phyloP scores from a whole-genome alignment of 2,113 vertebrate genomes.

The Cettia cetti region DNA sequence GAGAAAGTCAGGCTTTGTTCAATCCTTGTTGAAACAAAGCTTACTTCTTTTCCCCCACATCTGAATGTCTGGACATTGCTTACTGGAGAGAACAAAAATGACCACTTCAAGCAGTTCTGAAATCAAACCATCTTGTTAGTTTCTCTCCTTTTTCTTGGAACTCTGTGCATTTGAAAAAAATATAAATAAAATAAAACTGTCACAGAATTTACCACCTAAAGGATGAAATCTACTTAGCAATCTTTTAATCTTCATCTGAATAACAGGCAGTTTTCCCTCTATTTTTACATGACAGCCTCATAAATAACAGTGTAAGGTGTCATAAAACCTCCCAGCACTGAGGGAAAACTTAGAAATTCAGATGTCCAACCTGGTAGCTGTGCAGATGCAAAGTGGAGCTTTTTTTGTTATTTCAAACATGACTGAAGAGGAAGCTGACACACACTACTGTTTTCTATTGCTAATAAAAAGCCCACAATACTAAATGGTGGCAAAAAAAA shows the following conservation, averaged over 20 bases:
- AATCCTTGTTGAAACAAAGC: neutral
- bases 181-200: neutral
- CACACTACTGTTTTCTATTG: neutral
- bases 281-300: neutral
- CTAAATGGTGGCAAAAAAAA: neutral
- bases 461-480: neutral
- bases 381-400: fast-evolving
- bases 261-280: neutral
- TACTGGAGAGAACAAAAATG: neutral
- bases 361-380: neutral
- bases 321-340: neutral
- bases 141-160: neutral
- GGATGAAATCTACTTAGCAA: neutral
- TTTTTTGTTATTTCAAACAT: neutral
- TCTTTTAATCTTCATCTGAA: neutral
- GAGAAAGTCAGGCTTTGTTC: neutral
- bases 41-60: neutral
- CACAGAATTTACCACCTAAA: neutral
- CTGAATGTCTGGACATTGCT: neutral
- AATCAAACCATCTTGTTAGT: neutral
- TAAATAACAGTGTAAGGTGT: neutral
- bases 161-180: neutral
- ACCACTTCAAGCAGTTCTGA: neutral
- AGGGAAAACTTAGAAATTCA: neutral
- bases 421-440: neutral